These are phyloP conservation scores for Troides helena DNA, from an alignment of 2,888 invertebrate genomes.

Conservation along the genomic window DNA sequence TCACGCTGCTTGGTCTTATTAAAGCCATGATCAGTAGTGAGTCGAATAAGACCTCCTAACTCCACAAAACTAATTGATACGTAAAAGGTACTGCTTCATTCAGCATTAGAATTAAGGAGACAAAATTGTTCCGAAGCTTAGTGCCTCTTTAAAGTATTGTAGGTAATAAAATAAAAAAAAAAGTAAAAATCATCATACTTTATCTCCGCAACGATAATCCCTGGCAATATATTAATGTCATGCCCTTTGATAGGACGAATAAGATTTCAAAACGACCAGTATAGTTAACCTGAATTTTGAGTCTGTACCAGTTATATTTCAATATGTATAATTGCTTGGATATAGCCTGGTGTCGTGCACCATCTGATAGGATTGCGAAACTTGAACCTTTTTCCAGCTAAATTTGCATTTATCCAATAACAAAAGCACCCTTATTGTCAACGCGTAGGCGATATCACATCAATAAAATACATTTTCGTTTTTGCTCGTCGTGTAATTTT, in stretches of 20 bases:
- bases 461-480: not conserved
- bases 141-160: not conserved
- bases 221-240: conserved; percentile 10
- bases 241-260: conserved; percentile 24
- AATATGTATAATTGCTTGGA: conserved; percentile 8
- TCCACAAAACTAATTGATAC: conserved; percentile 19
- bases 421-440: not conserved
- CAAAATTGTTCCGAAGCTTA: no score
- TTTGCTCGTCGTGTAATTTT: not conserved
- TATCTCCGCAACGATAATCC: not conserved
- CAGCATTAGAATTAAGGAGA: conserved; percentile 35
- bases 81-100: not conserved
- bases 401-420: not conserved
- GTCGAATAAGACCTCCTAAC: conserved; percentile 38
- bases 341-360: conserved; percentile 3
- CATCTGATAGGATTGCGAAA: conserved; percentile 15
- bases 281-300: conserved; percentile 22
- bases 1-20: no score
- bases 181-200: not conserved
- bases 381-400: not conserved
- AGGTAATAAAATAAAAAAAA: not conserved
- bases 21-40: no score
- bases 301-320: conserved; percentile 11
- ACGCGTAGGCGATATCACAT: not conserved
- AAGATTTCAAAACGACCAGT: conserved; percentile 24